Conservation (phyloP, 1,140 invertebrate genomes). For the Akabosia matsudoensis region DNA sequence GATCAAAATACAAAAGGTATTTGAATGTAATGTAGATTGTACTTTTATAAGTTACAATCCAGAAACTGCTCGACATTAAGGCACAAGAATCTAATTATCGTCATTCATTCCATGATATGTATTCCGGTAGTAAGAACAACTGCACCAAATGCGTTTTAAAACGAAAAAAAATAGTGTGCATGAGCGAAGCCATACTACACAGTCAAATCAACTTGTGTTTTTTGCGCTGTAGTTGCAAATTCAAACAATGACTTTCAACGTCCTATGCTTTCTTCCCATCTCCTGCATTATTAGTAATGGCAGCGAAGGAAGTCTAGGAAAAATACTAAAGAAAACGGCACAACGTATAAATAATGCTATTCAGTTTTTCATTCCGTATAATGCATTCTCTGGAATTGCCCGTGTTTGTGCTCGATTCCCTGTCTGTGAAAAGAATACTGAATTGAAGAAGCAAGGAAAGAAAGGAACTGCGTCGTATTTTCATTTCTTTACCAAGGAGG, state of each 20-base stretch:
- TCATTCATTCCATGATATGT: not conserved
- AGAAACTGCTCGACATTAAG: not conserved
- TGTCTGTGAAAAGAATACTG: not conserved
- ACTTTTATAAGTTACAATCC: no score
- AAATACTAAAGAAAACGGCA: not conserved
- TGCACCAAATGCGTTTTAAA: not conserved
- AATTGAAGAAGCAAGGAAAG: not conserved
- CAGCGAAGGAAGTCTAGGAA: not conserved
- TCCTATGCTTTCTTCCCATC: not conserved
- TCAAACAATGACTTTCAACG: not conserved
- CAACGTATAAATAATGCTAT: not conserved
- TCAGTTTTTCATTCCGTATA: not conserved
- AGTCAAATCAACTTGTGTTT: constrained; percentile 15
- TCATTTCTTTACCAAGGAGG: not conserved
- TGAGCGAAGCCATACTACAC: constrained; percentile 5
- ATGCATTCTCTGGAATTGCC: not conserved
- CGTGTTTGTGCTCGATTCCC: not conserved
- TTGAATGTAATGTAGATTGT: no score
- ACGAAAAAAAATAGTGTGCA: not conserved
- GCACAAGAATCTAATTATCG: not conserved
- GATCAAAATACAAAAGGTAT: no score
- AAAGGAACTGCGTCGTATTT: constrained; percentile 5
- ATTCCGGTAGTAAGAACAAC: not conserved
- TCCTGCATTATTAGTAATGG: constrained; percentile 5
- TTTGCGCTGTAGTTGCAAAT: constrained; percentile 1